Evolutionary conservation across 1,140 invertebrate genomes (phyloP).

Genomic region (Sesamia nonagrioides): DNA sequence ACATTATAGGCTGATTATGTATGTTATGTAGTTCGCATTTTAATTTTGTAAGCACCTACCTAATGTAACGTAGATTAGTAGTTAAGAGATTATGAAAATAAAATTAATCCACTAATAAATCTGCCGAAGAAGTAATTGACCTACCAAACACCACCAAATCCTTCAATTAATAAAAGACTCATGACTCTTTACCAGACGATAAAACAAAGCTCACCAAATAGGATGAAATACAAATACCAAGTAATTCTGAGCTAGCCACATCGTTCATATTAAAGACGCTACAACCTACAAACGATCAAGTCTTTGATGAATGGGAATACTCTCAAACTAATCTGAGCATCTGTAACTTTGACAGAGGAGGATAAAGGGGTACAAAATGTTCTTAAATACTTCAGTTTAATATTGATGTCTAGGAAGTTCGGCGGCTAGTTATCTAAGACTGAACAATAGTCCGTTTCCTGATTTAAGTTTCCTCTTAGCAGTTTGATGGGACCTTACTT

Average conservation of each 20-base stretch:
- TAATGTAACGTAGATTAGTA: no score
- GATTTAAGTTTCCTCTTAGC: slow-evolving; percentile 26
- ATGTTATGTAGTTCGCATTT: no score
- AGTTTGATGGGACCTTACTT: slow-evolving; percentile 22
- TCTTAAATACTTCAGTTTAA: slow-evolving; percentile 57
- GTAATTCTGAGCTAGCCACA: slow-evolving; percentile 28
- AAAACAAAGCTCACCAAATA: slow-evolving; percentile 5
- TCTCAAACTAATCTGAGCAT: slow-evolving; percentile 68
- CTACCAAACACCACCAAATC: not conserved
- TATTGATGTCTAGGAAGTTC: slow-evolving; percentile 61
- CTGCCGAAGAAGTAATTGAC: no score
- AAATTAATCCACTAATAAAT: no score
- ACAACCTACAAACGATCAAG: slow-evolving; percentile 55
- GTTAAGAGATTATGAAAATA: no score
- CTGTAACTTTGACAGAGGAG: slow-evolving; percentile 65
- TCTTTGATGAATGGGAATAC: slow-evolving; percentile 66
- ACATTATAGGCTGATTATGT: no score
- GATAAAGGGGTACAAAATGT: slow-evolving; percentile 64
- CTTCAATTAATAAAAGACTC: not conserved
- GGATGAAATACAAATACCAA: slow-evolving; percentile 17
- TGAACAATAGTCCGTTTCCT: slow-evolving; percentile 42
- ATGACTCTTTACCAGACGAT: not conserved
- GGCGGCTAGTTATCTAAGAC: slow-evolving; percentile 50
- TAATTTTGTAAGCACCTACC: no score
- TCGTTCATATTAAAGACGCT: slow-evolving; percentile 37